Conservation (phyloP, 2,113 vertebrate species). For the Nibea albiflora region DNA sequence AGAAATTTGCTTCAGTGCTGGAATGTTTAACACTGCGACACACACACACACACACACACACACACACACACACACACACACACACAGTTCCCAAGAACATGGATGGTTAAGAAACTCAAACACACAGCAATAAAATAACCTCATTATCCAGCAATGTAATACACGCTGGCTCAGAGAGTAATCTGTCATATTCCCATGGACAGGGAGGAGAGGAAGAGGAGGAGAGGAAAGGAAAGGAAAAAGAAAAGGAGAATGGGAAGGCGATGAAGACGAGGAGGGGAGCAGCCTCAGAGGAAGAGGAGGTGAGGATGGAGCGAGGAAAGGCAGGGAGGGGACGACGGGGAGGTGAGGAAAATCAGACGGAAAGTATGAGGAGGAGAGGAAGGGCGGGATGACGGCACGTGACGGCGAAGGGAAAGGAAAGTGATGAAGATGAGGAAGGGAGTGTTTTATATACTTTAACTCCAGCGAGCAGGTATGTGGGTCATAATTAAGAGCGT, state of each 20-base stretch:
- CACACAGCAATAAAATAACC: slow-evolving; percentile 38
- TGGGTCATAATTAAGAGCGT: slow-evolving; percentile 41
- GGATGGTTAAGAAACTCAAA: slow-evolving; percentile 42
- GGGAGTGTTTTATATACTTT: slow-evolving; percentile 41
- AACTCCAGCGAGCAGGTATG: slow-evolving; percentile 36
- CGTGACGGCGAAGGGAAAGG: background rate
- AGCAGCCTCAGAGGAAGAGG: background rate
- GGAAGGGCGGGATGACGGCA: background rate
- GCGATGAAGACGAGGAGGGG: background rate
- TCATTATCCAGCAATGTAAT: slow-evolving; percentile 43
- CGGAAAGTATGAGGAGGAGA: background rate
- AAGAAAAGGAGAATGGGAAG: background rate
- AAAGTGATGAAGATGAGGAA: background rate
- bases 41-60: background rate
- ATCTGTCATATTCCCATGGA: slow-evolving; percentile 36
- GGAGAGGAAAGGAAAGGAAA: background rate
- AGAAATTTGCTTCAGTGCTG: slow-evolving; percentile 12
- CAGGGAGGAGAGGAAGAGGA: background rate
- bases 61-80: background rate
- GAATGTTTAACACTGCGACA: background rate
- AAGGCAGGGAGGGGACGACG: background rate
- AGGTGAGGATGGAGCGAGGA: background rate
- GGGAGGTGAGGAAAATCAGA: background rate
- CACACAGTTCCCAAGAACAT: slow-evolving; percentile 9
- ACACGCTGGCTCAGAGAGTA: slow-evolving; percentile 23